Percentiles rank a stretch among this genome's conserved stretches.
Evolutionary conservation across 2,113 vertebrate genomes (phyloP).

Genomic region (Hepsetus odoe): DNA sequence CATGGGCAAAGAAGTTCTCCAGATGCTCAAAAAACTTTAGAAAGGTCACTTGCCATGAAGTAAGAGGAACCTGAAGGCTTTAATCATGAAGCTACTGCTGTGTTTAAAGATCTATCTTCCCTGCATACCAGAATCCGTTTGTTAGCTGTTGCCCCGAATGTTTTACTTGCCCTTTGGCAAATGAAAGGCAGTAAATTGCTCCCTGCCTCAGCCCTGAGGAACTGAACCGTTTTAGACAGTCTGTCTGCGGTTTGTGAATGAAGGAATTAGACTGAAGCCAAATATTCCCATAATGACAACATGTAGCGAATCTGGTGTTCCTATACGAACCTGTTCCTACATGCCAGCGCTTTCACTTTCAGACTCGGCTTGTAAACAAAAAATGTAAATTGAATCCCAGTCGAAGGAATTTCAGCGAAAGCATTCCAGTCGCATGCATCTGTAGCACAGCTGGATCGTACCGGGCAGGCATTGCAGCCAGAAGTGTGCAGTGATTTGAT

Average conservation of each 20-base stretch:
- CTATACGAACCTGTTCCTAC: background rate
- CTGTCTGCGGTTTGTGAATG: background rate
- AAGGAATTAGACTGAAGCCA: background rate
- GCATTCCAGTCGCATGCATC: background rate
- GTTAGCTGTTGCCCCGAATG: too few relatives aligned
- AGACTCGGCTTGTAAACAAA: background rate
- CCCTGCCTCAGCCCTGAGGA: too few relatives aligned
- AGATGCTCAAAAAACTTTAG: too few relatives aligned
- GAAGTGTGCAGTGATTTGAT: background rate
- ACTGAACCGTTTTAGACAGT: background rate
- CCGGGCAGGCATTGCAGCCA: background rate
- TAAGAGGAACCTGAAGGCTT: too few relatives aligned
- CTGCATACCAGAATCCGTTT: too few relatives aligned
- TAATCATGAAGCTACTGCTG: too few relatives aligned
- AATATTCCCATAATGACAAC: background rate
- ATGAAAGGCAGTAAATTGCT: too few relatives aligned
- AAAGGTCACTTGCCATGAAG: too few relatives aligned
- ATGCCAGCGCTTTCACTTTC: conserved; percentile 8
- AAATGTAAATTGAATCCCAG: background rate
- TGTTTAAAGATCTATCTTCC: too few relatives aligned
- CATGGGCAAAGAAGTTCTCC: too few relatives aligned
- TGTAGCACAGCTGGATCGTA: background rate
- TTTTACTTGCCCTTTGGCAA: too few relatives aligned
- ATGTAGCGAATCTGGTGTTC: background rate
- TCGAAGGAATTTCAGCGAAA: background rate